Conservation (phyloP, 2,113 vertebrate species). For the Mionectes macconnelli region DNA sequence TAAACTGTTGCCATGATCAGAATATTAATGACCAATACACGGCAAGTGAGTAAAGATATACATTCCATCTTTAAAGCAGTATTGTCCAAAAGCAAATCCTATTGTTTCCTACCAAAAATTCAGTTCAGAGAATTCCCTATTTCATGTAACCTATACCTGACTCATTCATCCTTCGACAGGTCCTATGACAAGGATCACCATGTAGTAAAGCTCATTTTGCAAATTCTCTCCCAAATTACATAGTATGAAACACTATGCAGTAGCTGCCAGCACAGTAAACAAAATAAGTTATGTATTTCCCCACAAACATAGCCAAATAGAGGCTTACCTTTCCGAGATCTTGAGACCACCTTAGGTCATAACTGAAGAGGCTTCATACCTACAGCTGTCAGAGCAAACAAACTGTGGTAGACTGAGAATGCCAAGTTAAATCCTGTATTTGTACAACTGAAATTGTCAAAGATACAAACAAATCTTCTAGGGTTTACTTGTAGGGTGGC, state of each 20-base stretch:
- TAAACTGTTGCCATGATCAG: neutral
- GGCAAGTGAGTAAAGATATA: neutral
- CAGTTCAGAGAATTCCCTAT: neutral
- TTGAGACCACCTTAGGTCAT: neutral
- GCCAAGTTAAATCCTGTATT: neutral
- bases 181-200: neutral
- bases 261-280: neutral
- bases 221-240: neutral
- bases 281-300: neutral
- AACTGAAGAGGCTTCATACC: neutral
- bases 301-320: neutral
- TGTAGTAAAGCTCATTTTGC: neutral
- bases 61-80: neutral
- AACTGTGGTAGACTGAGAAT: neutral
- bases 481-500: neutral
- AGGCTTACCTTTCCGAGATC: neutral
- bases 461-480: neutral
- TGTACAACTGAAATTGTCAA: neutral
- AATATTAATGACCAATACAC: neutral
- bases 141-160: neutral
- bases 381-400: neutral
- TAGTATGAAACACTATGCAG: neutral
- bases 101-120: neutral
- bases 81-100: neutral
- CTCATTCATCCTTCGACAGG: neutral